Percentiles rank a stretch among this genome's conserved stretches.
Evolutionary conservation across 2,797 vertebrate species (phyloP).

Genomic region (Clarias fuscus): DNA sequence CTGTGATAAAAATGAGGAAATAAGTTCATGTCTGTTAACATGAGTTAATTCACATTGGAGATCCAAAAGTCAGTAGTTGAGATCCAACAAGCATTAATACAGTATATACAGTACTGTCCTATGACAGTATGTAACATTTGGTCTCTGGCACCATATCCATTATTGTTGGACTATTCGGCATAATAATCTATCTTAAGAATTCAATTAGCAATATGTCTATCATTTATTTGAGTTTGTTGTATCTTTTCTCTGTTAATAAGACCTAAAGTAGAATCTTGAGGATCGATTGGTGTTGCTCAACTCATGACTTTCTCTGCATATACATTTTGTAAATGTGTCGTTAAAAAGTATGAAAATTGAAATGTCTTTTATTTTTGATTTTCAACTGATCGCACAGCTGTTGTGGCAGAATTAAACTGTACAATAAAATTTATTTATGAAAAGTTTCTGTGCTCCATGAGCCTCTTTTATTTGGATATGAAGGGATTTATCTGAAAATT

Average conservation of each 20-base stretch:
- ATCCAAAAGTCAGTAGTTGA: background rate
- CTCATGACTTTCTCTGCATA: background rate
- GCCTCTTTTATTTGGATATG: background rate
- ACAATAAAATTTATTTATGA: background rate
- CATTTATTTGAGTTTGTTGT: background rate
- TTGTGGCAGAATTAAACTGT: background rate
- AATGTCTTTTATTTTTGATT: background rate
- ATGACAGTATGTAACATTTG: background rate
- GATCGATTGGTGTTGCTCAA: conserved; percentile 3
- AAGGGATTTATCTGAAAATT: background rate
- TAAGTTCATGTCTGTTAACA: background rate
- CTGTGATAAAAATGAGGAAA: background rate
- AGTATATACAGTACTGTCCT: background rate
- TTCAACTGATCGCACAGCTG: background rate
- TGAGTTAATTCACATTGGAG: conserved; percentile 16
- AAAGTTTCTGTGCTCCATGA: background rate
- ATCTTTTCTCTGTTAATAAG: background rate
- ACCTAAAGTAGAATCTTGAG: background rate
- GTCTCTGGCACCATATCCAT: background rate
- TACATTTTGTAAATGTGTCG: conserved; percentile 32
- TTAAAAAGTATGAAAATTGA: background rate
- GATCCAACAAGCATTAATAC: conserved; percentile 1
- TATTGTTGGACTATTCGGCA: background rate
- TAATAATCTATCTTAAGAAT: background rate
- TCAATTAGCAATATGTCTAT: background rate